Conservation (phyloP, 2,113 vertebrate species). For the Oceanodroma tethys region DNA sequence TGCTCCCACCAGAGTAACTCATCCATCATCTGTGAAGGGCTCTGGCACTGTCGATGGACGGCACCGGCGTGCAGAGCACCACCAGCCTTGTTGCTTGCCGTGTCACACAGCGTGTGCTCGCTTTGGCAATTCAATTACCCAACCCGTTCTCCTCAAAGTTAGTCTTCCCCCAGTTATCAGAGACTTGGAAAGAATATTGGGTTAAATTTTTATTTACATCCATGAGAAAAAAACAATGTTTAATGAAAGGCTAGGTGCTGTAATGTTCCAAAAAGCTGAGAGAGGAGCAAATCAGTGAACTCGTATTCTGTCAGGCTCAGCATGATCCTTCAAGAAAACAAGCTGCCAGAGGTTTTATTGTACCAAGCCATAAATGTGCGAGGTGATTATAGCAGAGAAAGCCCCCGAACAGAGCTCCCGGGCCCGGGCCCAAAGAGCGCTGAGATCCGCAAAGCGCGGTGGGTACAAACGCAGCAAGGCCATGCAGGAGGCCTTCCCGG, state of each 20-base stretch:
- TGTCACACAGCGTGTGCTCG: fast-evolving
- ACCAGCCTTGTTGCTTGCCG: no score
- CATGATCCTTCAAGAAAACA: neutral
- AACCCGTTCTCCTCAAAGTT: neutral
- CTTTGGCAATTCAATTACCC: neutral
- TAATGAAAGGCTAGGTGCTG: neutral
- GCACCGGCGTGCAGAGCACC: neutral
- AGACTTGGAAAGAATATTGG: neutral
- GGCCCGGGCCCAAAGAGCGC: neutral
- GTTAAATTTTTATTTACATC: neutral
- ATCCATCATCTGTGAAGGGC: neutral
- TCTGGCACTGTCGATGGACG: neutral
- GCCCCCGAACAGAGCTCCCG: neutral
- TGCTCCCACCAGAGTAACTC: neutral
- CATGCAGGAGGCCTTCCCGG: neutral
- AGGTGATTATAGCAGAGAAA: neutral
- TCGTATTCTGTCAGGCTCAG: neutral
- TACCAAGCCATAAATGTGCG: neutral
- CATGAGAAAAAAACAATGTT: neutral
- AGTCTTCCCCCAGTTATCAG: neutral
- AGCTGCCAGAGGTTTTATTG: neutral
- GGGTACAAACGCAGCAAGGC: neutral
- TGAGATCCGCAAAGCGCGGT: neutral
- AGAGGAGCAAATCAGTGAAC: neutral
- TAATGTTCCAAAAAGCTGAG: neutral